Evolutionary conservation across 2,888 invertebrate species (phyloP).

Genomic region (Drosophila mercatorum): DNA sequence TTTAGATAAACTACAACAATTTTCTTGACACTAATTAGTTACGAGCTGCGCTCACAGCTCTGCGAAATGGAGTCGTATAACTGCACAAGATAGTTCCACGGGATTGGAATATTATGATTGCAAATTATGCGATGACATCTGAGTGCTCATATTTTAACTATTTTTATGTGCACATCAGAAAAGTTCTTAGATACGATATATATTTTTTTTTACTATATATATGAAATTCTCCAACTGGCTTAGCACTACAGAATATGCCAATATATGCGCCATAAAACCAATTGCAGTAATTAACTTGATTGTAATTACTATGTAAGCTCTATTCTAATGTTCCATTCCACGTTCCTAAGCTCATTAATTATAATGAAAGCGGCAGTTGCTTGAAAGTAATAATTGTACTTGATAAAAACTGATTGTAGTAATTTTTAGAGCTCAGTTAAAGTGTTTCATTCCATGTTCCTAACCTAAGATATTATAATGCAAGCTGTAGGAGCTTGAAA

Average conservation of each 20-base stretch:
- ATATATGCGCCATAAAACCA: not conserved
- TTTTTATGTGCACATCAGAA: conserved; percentile 18
- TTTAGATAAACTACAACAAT: conserved; percentile 40
- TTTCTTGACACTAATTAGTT: conserved; percentile 68
- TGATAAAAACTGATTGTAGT: not conserved
- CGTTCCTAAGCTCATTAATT: not conserved
- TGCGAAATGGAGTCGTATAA: conserved; percentile 26
- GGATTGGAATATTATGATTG: conserved; percentile 3
- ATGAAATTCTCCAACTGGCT: not conserved
- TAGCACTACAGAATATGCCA: too few relatives aligned
- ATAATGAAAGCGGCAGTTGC: not conserved
- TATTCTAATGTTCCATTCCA: not conserved
- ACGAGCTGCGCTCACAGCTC: conserved; percentile 28
- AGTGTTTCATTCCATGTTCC: conserved; percentile 10
- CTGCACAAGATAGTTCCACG: conserved; percentile 4
- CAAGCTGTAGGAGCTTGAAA: too few relatives aligned
- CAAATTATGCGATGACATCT: conserved; percentile 3
- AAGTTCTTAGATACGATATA: not conserved
- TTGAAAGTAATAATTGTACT: not conserved
- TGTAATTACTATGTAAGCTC: not conserved
- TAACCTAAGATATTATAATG: not conserved
- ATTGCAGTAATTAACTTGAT: not conserved
- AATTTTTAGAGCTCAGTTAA: not conserved
- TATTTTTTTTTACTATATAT: not conserved
- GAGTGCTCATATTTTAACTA: not conserved